phyloP scores from a whole-genome alignment of 2,113 vertebrate species.

The Malurus alboscapulatus region DNA sequence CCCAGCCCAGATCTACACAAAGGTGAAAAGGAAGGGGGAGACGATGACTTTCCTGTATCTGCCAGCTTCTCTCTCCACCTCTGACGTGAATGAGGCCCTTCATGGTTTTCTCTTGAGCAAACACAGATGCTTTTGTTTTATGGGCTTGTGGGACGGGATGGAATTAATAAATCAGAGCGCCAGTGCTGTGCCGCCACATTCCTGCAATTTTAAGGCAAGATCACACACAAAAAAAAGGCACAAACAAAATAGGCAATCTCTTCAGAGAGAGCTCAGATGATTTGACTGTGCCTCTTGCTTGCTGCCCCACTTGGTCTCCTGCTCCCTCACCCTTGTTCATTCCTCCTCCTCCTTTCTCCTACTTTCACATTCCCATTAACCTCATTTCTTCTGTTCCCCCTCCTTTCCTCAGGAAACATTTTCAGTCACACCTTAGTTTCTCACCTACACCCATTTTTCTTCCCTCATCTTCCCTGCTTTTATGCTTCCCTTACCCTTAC shows the following conservation, averaged over 20 bases:
- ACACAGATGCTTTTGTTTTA: constrained; percentile 75
- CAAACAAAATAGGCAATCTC: constrained; percentile 3
- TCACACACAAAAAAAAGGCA: constrained; percentile 2
- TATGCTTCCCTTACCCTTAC: background rate
- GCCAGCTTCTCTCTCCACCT: constrained; percentile 64
- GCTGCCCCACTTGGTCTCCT: background rate
- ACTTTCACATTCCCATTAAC: background rate
- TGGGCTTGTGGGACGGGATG: constrained; percentile 56
- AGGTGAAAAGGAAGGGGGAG: constrained; percentile 62
- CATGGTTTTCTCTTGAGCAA: constrained; percentile 63
- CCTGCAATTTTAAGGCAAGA: constrained; percentile 68
- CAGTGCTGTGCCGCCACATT: constrained; percentile 63
- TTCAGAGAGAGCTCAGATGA: background rate
- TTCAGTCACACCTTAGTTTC: background rate
- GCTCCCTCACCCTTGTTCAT: background rate
- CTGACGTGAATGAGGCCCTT: constrained; percentile 68
- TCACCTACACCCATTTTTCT: background rate
- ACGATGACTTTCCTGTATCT: constrained; percentile 47
- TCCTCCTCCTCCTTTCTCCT: background rate
- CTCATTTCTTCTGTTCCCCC: background rate
- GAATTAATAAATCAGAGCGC: constrained; percentile 68
- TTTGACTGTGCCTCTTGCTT: background rate
- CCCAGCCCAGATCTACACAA: constrained; percentile 26
- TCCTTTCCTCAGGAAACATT: background rate
- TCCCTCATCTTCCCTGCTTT: background rate